Evolutionary conservation across 2,888 invertebrate species (phyloP), one percentile per base, ranked within the genome.

Genomic region (Boloria euphrosyne): DNA sequence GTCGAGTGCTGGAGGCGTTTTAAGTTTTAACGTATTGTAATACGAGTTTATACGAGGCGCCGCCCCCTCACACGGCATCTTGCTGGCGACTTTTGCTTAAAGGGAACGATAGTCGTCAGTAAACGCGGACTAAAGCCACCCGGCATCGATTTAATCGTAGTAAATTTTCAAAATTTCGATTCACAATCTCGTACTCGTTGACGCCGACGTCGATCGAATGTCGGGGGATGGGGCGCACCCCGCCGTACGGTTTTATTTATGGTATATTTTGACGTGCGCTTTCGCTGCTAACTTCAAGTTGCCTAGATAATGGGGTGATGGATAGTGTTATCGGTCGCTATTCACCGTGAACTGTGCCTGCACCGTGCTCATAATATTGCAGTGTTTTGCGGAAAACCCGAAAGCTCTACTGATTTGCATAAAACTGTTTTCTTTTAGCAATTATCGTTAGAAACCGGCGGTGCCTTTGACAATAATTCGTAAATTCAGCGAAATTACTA

Each of bases 291-390:
- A 89, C 91, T 91, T 91, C 91, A 86, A 78, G 83, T 82, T 83
- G 87, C 80, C 76, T 79, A 86, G 82, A 86, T 90, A 89, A 90
- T 89, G 85, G 89, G 86, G 87, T 90, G 91, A 91, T 90, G 90
- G 89, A 90, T 90, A 87, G 87, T 91, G 90, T 90, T 91, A 90
- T 90, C 89, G 90, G 89, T 86, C 82, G 89, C 81, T 86, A 83
- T 87, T 86, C 86, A 84, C 78, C 81, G 86, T 85, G 84, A 83
- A 84, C 80, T 78, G 83, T 80, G 85, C 80, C 80, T 75, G 80
- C 84, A 81, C 78, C 75, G 84, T 83, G 81, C 81, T 81, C 80
- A 80, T 84, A 83, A 81, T 84, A 80, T 78, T 79, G 74, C 75
- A 76, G 78, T 80, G 81, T 78, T 75, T 75, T 72, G 79, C 83